phyloP scores from a whole-genome alignment of 2,113 vertebrate species.

The Felis catus region F.catus_Fca126_mat1.0 CM031414.1:81954001-81954500 shows the following conservation, averaged over 20 bases:
- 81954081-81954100: not conserved
- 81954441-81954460: not conserved
- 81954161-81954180: not conserved
- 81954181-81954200: not conserved
- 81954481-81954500: not conserved
- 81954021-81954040: not conserved
- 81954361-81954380: conserved; percentile 42
- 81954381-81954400: not conserved
- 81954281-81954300: conserved; percentile 41
- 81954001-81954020: not conserved
- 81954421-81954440: conserved; percentile 44
- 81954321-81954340: conserved; percentile 11
- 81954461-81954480: not conserved
- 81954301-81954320: not conserved
- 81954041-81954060: not conserved
- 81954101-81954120: not conserved
- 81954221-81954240: not conserved
- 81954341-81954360: not conserved
- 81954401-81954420: conserved; percentile 52
- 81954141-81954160: not conserved
- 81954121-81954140: not conserved
- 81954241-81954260: conserved; percentile 46
- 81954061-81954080: not conserved
- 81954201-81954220: not conserved
- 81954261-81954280: not conserved